These are phyloP conservation scores for Suricata suricatta DNA, from an alignment of 2,113 vertebrate species.

Conservation along the genomic window DNA sequence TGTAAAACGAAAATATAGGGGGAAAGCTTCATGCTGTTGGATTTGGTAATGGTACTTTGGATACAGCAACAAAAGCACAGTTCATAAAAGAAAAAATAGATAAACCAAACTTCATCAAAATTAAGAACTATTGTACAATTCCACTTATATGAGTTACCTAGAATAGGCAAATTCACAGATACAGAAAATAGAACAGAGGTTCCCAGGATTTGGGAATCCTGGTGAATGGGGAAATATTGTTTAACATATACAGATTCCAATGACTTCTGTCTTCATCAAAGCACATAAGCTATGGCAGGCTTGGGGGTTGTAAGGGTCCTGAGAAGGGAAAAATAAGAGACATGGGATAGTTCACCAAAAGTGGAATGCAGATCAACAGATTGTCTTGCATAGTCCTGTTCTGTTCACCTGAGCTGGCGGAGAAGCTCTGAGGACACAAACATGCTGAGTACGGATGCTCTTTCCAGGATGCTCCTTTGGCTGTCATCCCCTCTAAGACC, in stretches of 20 bases:
- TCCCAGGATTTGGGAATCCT: background rate
- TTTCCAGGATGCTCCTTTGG: background rate
- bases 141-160: background rate
- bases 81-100: background rate
- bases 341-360: background rate
- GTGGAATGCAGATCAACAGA: background rate
- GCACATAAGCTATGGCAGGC: background rate
- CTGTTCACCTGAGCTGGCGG: too few species aligned
- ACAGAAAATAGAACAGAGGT: background rate
- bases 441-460: background rate
- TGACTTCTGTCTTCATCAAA: background rate
- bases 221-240: background rate
- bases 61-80: background rate
- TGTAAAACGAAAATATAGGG: background rate
- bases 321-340: background rate
- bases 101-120: background rate
- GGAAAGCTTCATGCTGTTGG: background rate
- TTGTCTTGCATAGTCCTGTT: background rate
- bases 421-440: background rate
- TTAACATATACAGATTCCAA: background rate
- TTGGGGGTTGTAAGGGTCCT: background rate
- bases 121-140: background rate
- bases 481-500: background rate
- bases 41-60: background rate
- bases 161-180: background rate